Conservation (phyloP, 2,888 invertebrate genomes). For the Lumbricus terrestris region DNA sequence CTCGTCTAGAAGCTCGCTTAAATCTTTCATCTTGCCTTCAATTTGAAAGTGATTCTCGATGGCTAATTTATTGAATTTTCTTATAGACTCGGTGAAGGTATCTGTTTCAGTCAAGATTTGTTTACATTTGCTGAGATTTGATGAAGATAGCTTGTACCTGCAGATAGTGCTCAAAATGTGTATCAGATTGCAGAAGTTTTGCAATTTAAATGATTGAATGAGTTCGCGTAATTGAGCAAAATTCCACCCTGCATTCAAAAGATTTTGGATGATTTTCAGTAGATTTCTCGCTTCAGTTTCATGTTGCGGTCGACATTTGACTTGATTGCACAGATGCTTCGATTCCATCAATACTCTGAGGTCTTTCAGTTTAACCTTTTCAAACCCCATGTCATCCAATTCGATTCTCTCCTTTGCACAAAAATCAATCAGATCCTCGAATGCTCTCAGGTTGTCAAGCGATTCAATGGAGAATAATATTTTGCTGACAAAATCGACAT, state of each 20-base stretch:
- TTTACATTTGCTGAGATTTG: not conserved
- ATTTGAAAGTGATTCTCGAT: not conserved
- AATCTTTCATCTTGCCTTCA: not conserved
- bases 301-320: not conserved
- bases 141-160: not conserved
- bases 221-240: not conserved
- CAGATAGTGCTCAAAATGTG: not conserved
- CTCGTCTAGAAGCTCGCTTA: not conserved
- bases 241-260: not conserved
- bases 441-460: not conserved
- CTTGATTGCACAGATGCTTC: not conserved
- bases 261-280: not conserved
- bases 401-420: not conserved
- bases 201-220: not conserved
- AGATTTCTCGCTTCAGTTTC: not conserved
- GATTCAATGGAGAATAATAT: not conserved
- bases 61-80: not conserved
- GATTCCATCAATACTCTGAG: not conserved
- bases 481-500: not conserved
- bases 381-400: not conserved
- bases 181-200: not conserved
- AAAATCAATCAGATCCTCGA: not conserved
- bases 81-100: not conserved
- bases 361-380: not conserved
- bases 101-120: not conserved